Evolutionary conservation across 2,113 vertebrate genomes (phyloP), one percentile per base, ranked within the genome.

Genomic region (Rhizomys pruinosus): DNA sequence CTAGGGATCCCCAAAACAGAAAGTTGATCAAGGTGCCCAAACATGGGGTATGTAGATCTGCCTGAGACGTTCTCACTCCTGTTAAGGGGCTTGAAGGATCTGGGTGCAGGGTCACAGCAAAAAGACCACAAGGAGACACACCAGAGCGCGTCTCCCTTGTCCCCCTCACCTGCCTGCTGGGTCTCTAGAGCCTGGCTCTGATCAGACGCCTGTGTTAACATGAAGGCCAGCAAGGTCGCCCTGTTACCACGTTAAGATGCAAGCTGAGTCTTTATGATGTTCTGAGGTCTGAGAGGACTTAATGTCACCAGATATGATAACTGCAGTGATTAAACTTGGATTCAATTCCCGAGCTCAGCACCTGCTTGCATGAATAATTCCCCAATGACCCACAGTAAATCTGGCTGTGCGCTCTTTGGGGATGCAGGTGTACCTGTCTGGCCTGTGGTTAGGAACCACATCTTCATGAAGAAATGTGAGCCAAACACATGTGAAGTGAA

Each of bases 401-500:
- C 13, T 34, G 64, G 73, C 44, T 12, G 0, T 1, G 1, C 4
- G 5, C 37, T 22, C 37, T 22, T 11, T 3, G 0, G 52, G 34
- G 63, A 32, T 15, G 5, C 17, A 7, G 42, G 16, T 80, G 22
- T 7, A 27, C 52, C 20, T 3, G 19, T 9, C 55, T 3, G 7
- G 16, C 27, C n/a, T 42, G 0, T 19, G 47, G 37, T 64, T 7
- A 2, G 73, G 66, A 32, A 29, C 59, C 1, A 3, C 22, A 13
- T 23, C 57, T 29, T 55, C 27, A 4, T 2, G 47, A 57, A n/a
- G 29, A n/a, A 55, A 7, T 1, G 0, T 19, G 34, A 55, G 32
- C 17, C 12, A 7, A 20, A 37, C 2, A 42, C 32, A 37, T 3
- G 0, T 12, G 20, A 39, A 1, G n/a, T 0, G 2, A 25, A 32